Base-by-base conservation (phyloP, 2,797 vertebrate species). In the Erethizon dorsatum region DNA sequence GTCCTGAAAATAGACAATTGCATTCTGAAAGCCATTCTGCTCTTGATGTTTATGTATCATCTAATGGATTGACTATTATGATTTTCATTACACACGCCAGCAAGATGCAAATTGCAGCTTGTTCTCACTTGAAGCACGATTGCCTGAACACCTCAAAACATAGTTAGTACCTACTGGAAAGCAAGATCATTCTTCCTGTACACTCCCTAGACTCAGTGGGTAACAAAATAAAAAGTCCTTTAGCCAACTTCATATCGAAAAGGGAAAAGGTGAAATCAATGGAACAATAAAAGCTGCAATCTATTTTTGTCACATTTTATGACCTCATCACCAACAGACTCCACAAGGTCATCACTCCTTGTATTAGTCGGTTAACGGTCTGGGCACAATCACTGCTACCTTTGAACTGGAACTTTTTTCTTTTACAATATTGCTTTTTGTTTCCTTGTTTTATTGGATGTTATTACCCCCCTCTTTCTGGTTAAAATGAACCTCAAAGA, bases 181-280 rank as follows among this genome's bases (percentile, higher is more conserved):
- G 45, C 28, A 82, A 56, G 50, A 90, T 92, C 61, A 82, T 94
- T 97, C 88, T 95, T 52, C 75, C 56, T 45, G 78, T 79, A 84
- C 90, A 94, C 54, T 97, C 98, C 77, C 96, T 59, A 63, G 52
- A 95, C 57, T 97, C 96, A 79, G 45, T 95, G 90, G 97, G 93
- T 90, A 97, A 67, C 75, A 94, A 97, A 98, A 98, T 97, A 97
- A 84, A 97, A 98, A 97, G 94, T 95, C 18, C 28, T 96, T 97
- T 95, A 83, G 88, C 50, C 97, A 97, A 97, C 92, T 98, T 98
- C 96, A 95, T 95, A 96, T 94, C 90, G 3, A 75, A 92, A 98
- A 95, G n/a, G 87, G 88, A 98, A 98, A 98, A 98, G 93, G 96
- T 95, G 87, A 98, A 98, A 98, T 98, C 82, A 94, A 98, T 96